Conservation (phyloP, 2,113 vertebrate genomes). For the Daubentonia madagascariensis region DNA sequence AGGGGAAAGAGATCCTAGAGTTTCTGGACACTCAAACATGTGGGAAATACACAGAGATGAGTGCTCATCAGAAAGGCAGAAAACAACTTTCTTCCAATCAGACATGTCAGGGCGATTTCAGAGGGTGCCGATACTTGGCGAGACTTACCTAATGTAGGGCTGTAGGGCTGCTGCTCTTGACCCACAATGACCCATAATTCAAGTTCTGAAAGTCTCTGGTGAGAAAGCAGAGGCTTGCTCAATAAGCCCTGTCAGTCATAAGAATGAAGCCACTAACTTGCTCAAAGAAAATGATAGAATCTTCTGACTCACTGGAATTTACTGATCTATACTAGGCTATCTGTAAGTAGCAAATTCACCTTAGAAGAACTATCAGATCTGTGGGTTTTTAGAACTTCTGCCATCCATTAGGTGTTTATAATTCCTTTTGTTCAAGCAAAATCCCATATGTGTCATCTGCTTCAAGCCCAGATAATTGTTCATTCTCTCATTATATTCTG, state of each 20-base stretch:
- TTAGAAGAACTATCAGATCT: background rate
- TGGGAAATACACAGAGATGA: background rate
- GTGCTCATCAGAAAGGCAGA: background rate
- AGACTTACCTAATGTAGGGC: background rate
- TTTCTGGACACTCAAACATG: background rate
- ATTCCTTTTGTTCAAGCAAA: background rate
- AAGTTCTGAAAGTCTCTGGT: background rate
- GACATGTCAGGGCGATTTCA: background rate
- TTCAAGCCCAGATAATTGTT: background rate
- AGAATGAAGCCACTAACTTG: background rate
- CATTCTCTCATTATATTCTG: constrained; percentile 25
- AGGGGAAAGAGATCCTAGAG: background rate
- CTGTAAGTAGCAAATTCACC: background rate
- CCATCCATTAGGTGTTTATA: background rate
- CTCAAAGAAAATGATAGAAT: background rate
- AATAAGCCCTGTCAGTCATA: background rate
- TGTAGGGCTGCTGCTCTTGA: background rate
- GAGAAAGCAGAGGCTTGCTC: background rate
- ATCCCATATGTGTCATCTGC: background rate
- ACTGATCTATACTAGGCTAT: background rate
- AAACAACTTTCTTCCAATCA: background rate
- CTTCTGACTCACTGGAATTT: background rate
- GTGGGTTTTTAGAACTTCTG: background rate
- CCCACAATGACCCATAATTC: background rate
- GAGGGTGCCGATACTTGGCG: background rate